These are phyloP conservation scores for Harmothoe impar DNA, from an alignment of 2,888 invertebrate genomes.

Conservation along the genomic window DNA sequence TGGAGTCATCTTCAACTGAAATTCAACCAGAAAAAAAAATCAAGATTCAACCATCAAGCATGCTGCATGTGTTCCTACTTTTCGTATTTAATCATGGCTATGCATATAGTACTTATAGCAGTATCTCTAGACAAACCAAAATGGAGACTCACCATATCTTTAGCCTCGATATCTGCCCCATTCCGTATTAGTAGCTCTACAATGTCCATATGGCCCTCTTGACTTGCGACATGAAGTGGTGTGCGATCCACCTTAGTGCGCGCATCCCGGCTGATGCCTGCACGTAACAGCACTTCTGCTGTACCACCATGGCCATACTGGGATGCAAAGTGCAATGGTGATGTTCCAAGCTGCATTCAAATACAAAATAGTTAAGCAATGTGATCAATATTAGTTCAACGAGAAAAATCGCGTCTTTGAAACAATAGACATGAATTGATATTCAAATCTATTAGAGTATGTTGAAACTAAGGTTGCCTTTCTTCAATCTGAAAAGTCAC, in stretches of 20 bases:
- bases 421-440: too few relatives aligned
- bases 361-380: not conserved
- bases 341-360: constrained; percentile 90
- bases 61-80: too few relatives aligned
- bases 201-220: constrained; percentile 91
- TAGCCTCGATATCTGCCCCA: constrained; percentile 89
- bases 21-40: constrained; percentile 24
- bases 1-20: constrained; percentile 93
- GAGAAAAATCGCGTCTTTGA: not conserved
- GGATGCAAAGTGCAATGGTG: constrained; percentile 93
- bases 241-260: constrained; percentile 96
- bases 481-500: too few relatives aligned
- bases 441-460: too few relatives aligned
- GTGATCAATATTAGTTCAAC: not conserved
- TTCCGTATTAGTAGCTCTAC: constrained; percentile 88
- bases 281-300: constrained; percentile 91
- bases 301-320: constrained; percentile 91
- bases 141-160: constrained; percentile 88
- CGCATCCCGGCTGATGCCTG: constrained; percentile 94
- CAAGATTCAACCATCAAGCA: too few relatives aligned
- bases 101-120: too few relatives aligned
- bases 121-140: not conserved
- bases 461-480: too few relatives aligned
- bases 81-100: too few relatives aligned
- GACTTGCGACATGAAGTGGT: constrained; percentile 94